Base-by-base conservation (phyloP, 2,113 vertebrate genomes). In the Camelus dromedarius region DNA sequence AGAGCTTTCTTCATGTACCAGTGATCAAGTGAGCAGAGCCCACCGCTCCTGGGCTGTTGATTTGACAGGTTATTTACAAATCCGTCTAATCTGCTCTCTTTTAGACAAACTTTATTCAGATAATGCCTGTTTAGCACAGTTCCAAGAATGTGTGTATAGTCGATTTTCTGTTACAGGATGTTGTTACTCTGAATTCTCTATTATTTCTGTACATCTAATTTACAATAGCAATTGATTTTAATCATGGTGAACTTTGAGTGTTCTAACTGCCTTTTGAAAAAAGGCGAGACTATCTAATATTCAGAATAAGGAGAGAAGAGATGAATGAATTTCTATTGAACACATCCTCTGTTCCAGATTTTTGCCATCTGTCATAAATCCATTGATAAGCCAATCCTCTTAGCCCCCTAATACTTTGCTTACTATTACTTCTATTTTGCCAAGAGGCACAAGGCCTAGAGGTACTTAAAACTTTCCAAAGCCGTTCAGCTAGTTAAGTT, bases 261-360 rank as follows among this genome's bases (percentile, higher is more conserved):
- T 94, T 93, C 87, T 20, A 85, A 50, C 20, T 92, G 38, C 32
- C 24, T 93, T 93, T 73, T 92, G 52, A 66, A 66, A 93, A 95
- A 67, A 79, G 12, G 2, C 19, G 75, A 73, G 52, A 82, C 93
- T 82, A 42, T 5, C 32, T 35, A 48, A 15, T 54, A 8, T 88
- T 95, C 30, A 93, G n/a, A 70, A 28, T 50, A 73, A 85, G 8
- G 42, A 87, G 46, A 77, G 66, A 66, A 58, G 35, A 52, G 28
- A 69, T 42, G 54, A 77, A 76, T 26, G 1, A 69, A 15, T 50
- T 32, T 35, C 72, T 76, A 6, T 54, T 85, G 42, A 89, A 46
- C 62, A 58, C 10, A 50, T 54, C 4, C 46, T 77, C 80, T 91
- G 32, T 83, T 70, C 46, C 15, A 20, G 46, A 3, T 76, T 93